Base-by-base conservation (phyloP, 2,797 vertebrate genomes). In the Mastacembelus armatus region DNA sequence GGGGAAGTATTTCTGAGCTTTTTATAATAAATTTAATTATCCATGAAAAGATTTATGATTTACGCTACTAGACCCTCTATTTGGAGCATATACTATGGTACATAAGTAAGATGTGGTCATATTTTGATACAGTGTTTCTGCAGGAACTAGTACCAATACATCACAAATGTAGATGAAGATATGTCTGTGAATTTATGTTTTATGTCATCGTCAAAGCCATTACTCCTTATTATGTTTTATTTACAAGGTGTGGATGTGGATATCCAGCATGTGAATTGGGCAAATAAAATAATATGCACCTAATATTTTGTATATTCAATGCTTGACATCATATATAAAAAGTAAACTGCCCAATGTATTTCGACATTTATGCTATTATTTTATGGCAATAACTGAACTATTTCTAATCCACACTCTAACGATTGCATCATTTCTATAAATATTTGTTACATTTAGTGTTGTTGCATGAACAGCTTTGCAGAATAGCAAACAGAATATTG, bases 401-500 rank as follows among this genome's bases (percentile, higher is more conserved):
- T 78, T 58, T 62, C 10, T 58, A 16, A 44, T 69, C 55, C 50
- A 43, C 14, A 38, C 24, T 24, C 21, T 19, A 36, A 67, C 40
- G 65, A 55, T 54, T 61, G 42, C 55, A 21, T 80, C 12, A 77
- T 87, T 79, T 77, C 68, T 77, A 66, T 73, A 74, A 82, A 87
- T 80, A 51, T 9, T n/a, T 50, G 22, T 72, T 52, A 54, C 18
- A 74, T 81, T 78, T 64, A 58, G 56, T 68, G 52, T 18, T 26
- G 24, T 44, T 73, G 66, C 63, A 60, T 61, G 56, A 62, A 43
- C 27, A 64, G 66, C 50, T 58, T 77, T 70, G 62, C 52, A 48
- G 75, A 60, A 69, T 55, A 36, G 60, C 66, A 67, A 72, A 73
- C 65, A 64, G 79, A 86, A 78, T 78, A 88, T 78, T 85, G 85